Base-by-base conservation (phyloP, 2,888 invertebrate genomes). In the Dicranocentrus wangi region DNA sequence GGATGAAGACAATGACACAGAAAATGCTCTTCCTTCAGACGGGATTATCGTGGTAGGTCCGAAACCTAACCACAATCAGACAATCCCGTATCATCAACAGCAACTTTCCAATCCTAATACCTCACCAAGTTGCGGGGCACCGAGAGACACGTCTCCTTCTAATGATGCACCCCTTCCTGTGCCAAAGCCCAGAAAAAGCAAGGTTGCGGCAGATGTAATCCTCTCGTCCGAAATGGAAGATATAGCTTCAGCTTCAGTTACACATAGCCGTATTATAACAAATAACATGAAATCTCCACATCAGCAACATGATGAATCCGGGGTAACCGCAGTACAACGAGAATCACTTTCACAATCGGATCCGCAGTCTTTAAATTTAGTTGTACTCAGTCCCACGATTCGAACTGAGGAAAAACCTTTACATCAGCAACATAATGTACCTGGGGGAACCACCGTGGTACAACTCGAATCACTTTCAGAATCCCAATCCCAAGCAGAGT, bases 111-210 rank as follows among this genome's bases (percentile, higher is more conserved):
- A 3, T 23, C 28, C 60, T 19, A 25, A 7, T n/a, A 42, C 43
- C 61, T 7, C 61, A 61, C 61, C 61, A 7, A 58, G 25, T 28
- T 13, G 43, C 65, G 78, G 70, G 70, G 70, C 65, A 65, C 5
- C 27, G 28, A 51, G 55, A 70, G 63, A 78, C 42, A 27, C 10
- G 15, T n/a, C 47, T 8, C 47, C 47, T 5, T 28, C 15, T 17
- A 28, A 53, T 55, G 75, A 66, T 55, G 58, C 42, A 19, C 23
- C 7, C 13, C 28, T 66, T 19, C 75, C 75, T 42, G 42, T 75
- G 19, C 65, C 75, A 39, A 75, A 66, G 51, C 75, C 75, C 39
- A 61, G 75, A n/a, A 75, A 65, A 19, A 55, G 65, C n/a, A 75
- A 42, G 7, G 32, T 15, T 13, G 10, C 43, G 17, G 7, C 8